Base-by-base conservation (phyloP, 2,113 vertebrate genomes). In the Pelvicachromis taeniatus region DNA sequence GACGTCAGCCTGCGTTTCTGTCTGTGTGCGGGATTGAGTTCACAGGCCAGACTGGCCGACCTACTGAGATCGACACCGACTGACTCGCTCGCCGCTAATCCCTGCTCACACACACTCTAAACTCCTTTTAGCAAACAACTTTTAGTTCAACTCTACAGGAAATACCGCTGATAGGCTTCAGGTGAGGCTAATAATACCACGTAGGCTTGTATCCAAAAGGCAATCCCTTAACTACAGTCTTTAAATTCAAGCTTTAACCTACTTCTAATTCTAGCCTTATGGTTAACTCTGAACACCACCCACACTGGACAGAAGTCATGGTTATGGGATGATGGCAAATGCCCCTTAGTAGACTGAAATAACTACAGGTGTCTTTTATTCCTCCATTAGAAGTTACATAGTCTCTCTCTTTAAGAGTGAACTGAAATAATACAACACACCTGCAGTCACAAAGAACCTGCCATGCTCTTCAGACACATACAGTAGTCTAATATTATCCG, bases 21-120 rank as follows among this genome's bases (percentile, higher is more conserved):
- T 91, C 91, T 94, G 85, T 82, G 86, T 42, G 59, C 26, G 17
- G 90, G 92, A 95, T 95, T 96, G 92, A 94, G 95, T 95, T 92
- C 92, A 94, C 82, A 9, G 91, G 48, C 89, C 11, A 94, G 92
- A 94, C 92, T 26, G 70, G 78, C n/a, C 78, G 93, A 94, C 93
- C 93, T 93, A 31, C 91, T 19, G 59, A 90, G 81, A 80, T 38
- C 31, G 73, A 80, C 85, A 45, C 42, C 6, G 42, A 61, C 56
- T 21, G 9, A 45, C 54, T 23, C 8, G 29, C 40, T 54, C 5
- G 61, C 59, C 29, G 48, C 3, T 93, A 92, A 93, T 92, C 89
- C 61, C 21, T 48, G 1, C 77, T 53, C 82, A 33, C 68, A 40
- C 55, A 21, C 85, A 52, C 58, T 17, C 54, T 23, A 53, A 53